A percentile compares a stretch with the other conserved stretches of the same genome.
phyloP scores from a whole-genome alignment of 1,140 invertebrate genomes.

The Dendrolimus kikuchii region DNA sequence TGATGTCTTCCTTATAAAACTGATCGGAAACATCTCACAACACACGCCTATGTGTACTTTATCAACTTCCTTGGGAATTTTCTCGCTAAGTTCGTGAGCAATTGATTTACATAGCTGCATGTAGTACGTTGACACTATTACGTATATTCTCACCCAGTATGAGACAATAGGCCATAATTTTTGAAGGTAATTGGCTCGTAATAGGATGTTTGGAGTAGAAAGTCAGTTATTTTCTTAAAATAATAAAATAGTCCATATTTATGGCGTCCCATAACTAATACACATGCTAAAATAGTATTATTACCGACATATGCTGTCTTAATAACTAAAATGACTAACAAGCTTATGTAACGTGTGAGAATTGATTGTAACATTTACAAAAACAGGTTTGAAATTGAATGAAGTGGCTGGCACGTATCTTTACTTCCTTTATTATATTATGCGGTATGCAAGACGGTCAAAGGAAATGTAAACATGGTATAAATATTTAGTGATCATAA shows the following conservation, averaged over 20 bases:
- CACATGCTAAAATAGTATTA: no score
- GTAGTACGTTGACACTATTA: conserved; percentile 4
- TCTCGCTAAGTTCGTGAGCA: conserved; percentile 15
- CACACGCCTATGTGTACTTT: not conserved
- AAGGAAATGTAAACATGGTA: not conserved
- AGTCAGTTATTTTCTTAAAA: conserved; percentile 8
- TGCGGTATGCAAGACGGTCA: not conserved
- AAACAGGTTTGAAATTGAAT: no score
- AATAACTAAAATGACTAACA: no score
- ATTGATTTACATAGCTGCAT: conserved; percentile 28
- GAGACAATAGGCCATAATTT: conserved; percentile 13
- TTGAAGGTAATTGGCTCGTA: not conserved
- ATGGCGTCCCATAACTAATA: no score
- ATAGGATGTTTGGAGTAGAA: conserved; percentile 5
- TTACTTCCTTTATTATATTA: not conserved
- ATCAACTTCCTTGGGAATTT: conserved; percentile 32
- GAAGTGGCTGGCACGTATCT: no score
- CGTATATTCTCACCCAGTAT: conserved; percentile 2
- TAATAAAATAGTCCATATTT: not conserved
- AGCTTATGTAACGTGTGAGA: no score
- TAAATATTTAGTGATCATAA: conserved; percentile 1
- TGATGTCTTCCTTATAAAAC: not conserved
- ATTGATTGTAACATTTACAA: no score
- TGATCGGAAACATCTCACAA: conserved; percentile 4
- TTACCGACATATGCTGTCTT: no score